These are phyloP conservation scores for Cebidichthys violaceus DNA, from an alignment of 2,113 vertebrate genomes.

Conservation along the genomic window DNA sequence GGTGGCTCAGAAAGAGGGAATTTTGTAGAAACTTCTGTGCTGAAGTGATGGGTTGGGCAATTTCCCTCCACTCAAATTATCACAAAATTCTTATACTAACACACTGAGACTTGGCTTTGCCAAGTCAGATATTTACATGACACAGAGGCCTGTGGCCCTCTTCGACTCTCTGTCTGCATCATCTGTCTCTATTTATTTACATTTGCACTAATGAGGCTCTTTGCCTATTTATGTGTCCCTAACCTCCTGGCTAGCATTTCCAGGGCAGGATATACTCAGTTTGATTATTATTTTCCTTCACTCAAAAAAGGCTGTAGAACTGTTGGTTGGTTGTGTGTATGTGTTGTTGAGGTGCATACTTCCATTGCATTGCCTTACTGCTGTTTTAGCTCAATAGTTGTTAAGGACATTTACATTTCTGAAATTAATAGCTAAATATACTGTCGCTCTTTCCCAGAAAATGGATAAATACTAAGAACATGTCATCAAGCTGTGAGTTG, in stretches of 20 bases:
- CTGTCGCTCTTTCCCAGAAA: background rate
- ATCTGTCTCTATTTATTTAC: constrained; percentile 56
- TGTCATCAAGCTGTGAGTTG: background rate
- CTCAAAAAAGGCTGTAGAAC: background rate
- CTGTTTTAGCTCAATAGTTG: constrained; percentile 33
- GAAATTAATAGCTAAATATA: background rate
- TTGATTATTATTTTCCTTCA: constrained; percentile 22
- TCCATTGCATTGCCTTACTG: constrained; percentile 7
- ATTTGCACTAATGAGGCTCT: constrained; percentile 52
- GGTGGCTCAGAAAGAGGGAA: too few relatives aligned
- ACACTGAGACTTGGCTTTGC: constrained; percentile 25
- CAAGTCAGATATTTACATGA: constrained; percentile 42
- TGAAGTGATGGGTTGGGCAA: background rate
- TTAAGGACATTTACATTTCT: background rate
- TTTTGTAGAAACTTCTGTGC: background rate
- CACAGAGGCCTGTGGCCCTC: constrained; percentile 26
- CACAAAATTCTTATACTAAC: constrained; percentile 18
- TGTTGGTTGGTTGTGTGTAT: constrained; percentile 5
- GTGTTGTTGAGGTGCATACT: background rate
- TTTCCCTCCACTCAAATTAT: constrained; percentile 2
- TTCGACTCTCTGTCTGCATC: constrained; percentile 11
- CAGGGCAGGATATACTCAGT: constrained; percentile 3
- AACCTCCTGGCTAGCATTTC: constrained; percentile 42
- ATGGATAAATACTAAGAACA: background rate
- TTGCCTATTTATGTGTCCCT: constrained; percentile 47